These are phyloP conservation scores for Echinarachnius parma DNA, from an alignment of 53 echinoderm and acorn worm species.

Conservation along the genomic window DNA sequence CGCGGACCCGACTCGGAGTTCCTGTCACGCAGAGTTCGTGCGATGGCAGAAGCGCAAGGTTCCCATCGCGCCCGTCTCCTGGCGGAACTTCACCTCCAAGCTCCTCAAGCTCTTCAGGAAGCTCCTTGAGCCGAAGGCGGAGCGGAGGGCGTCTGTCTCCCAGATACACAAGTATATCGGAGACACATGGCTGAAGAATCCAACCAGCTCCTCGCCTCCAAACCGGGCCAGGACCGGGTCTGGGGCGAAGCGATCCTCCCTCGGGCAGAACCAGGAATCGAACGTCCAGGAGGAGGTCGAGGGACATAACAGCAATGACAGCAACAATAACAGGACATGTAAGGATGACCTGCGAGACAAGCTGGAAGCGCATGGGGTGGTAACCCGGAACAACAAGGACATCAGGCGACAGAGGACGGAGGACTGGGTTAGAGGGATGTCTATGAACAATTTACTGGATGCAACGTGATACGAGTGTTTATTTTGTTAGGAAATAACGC, in stretches of 20 bases:
- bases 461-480: no score
- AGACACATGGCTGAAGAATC: constrained; percentile 54
- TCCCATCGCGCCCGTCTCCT: constrained; percentile 55
- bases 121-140: constrained; percentile 70
- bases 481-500: no score
- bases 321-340: constrained; percentile 39
- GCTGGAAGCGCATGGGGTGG: constrained; percentile 73
- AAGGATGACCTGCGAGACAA: constrained; percentile 72
- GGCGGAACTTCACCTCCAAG: constrained; percentile 77
- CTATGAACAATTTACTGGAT: constrained; percentile 16
- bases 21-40: constrained; percentile 58
- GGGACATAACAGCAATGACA: constrained; percentile 36
- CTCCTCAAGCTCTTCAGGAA: constrained; percentile 69
- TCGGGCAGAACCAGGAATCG: constrained; percentile 20
- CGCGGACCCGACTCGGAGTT: constrained; percentile 67
- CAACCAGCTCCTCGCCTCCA: constrained; percentile 28
- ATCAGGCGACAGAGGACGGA: constrained; percentile 57
- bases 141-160: constrained; percentile 55
- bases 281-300: constrained; percentile 17
- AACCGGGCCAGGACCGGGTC: constrained; percentile 33
- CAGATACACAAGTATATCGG: constrained; percentile 71
- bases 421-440: constrained; percentile 61
- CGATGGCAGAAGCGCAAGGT: constrained; percentile 79
- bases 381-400: constrained; percentile 52
- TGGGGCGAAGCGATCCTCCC: constrained; percentile 23